These are phyloP conservation scores for Podocnemis expansa DNA, from an alignment of 2,113 vertebrate species.

Conservation along the genomic window DNA sequence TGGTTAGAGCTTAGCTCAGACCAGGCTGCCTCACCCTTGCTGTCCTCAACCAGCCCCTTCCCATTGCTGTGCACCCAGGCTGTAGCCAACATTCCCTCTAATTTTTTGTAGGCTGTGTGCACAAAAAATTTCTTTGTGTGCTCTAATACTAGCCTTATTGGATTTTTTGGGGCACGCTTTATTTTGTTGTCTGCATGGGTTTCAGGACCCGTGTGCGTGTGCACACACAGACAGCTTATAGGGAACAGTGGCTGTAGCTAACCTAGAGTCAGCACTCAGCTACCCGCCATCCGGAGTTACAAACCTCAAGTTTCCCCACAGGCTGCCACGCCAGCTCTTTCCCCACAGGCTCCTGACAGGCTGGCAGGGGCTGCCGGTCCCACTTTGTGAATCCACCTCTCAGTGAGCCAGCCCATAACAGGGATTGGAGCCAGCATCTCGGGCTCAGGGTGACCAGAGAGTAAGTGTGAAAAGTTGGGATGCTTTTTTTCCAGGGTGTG, in stretches of 20 bases:
- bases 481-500: neutral
- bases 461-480: neutral
- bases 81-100: neutral
- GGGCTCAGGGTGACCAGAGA: neutral
- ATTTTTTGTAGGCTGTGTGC: no score
- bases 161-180: no score
- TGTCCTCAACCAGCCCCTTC: neutral
- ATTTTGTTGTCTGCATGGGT: no score
- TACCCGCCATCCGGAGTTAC: neutral
- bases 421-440: neutral
- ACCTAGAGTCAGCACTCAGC: neutral
- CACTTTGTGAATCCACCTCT: neutral
- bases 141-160: no score
- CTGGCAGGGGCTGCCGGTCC: neutral
- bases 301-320: neutral
- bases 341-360: neutral
- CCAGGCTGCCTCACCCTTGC: neutral
- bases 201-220: no score
- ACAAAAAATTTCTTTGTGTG: no score
- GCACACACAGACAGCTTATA: no score
- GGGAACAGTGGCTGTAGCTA: neutral
- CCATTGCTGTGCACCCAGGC: neutral
- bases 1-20: no score
- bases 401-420: neutral
- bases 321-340: neutral